Conservation (phyloP, 2,113 vertebrate species). For the Brachypteracias leptosomus region DNA sequence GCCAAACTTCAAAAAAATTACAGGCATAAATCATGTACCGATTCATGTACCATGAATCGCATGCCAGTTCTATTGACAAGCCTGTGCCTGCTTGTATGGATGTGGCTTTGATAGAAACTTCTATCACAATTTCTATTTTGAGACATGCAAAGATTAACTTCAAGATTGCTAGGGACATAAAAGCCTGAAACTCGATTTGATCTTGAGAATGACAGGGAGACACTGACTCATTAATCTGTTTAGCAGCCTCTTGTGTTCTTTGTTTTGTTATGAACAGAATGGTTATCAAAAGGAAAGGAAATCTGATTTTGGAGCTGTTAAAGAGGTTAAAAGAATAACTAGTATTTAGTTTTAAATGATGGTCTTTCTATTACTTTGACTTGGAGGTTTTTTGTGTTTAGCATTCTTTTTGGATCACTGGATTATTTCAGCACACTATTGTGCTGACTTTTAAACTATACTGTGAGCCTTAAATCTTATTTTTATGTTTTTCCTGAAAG, state of each 20-base stretch:
- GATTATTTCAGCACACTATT: neutral
- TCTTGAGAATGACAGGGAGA: slow-evolving; percentile 10
- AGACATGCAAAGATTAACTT: neutral
- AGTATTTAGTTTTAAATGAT: neutral
- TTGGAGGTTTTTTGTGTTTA: neutral
- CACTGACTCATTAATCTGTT: slow-evolving; percentile 18
- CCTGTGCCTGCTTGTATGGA: neutral
- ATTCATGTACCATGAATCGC: neutral
- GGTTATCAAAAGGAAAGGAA: slow-evolving; percentile 14
- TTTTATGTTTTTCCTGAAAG: neutral
- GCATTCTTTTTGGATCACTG: neutral
- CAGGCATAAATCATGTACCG: neutral
- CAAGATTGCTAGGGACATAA: neutral
- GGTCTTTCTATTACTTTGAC: neutral
- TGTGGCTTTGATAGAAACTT: neutral
- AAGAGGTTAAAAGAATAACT: neutral
- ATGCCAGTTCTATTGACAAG: neutral
- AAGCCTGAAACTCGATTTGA: slow-evolving; percentile 27
- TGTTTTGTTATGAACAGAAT: neutral
- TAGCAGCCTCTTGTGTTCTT: neutral
- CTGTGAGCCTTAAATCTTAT: neutral
- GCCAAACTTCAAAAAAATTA: neutral
- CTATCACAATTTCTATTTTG: neutral
- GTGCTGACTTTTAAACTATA: neutral
- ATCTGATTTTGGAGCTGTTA: neutral